Percentiles rank a stretch among this genome's conserved stretches.
Conservation (phyloP, 2,797 vertebrate species). For the Ctenosaura bakeri region DNA sequence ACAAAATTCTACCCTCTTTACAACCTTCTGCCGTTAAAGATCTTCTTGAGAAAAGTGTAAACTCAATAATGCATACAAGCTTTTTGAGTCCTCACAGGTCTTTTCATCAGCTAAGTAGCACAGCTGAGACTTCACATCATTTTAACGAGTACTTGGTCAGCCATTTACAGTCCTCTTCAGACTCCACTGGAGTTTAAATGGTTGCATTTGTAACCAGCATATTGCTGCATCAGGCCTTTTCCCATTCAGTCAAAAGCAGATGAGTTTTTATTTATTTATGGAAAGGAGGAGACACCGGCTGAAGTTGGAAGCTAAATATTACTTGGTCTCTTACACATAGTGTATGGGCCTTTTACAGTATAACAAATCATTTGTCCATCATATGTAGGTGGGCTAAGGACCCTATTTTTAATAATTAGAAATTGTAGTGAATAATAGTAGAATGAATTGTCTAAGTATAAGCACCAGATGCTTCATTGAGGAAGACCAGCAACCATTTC, state of each 20-base stretch:
- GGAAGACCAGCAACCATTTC: neutral
- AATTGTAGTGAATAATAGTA: neutral
- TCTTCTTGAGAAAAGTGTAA: constrained; percentile 15
- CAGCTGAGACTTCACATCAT: constrained; percentile 21
- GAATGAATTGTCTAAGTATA: neutral
- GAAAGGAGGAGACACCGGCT: no score
- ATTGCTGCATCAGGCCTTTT: constrained; percentile 7
- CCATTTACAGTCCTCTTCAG: constrained; percentile 35
- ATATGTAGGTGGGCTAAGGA: neutral
- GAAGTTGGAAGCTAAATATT: neutral
- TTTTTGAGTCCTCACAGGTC: constrained; percentile 39
- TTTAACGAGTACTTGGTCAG: constrained; percentile 20
- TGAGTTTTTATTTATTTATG: neutral
- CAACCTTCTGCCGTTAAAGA: neutral
- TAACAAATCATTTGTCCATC: neutral
- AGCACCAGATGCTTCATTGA: neutral
- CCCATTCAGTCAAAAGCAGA: neutral
- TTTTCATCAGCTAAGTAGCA: constrained; percentile 42
- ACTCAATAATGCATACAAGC: constrained; percentile 25
- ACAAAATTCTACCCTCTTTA: neutral
- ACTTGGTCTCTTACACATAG: neutral
- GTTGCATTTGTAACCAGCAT: constrained; percentile 35
- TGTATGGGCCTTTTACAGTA: neutral
- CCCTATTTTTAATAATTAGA: neutral
- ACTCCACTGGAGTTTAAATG: constrained; percentile 14